Conservation (phyloP, 2,113 vertebrate genomes). For the Channa maculata region DNA sequence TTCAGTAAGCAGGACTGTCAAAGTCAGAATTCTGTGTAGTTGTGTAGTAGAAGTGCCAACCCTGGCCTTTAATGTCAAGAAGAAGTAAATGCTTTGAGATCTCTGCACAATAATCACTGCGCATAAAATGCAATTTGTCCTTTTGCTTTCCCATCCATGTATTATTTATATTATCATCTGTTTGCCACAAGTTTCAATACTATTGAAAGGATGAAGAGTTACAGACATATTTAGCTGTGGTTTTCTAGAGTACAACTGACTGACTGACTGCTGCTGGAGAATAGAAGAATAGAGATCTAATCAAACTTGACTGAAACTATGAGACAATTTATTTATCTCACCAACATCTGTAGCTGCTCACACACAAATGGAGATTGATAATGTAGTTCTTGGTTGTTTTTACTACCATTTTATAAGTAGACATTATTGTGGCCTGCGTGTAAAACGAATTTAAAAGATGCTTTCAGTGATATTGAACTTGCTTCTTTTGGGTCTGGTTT, state of each 20-base stretch:
- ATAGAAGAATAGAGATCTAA: neutral
- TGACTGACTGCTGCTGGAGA: no score
- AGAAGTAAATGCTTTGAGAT: no score
- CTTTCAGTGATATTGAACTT: no score
- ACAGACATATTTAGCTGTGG: neutral
- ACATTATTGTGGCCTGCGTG: neutral
- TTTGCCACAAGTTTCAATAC: neutral
- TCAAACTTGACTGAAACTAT: neutral
- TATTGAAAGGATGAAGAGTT: neutral
- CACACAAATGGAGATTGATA: neutral
- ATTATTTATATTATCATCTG: neutral
- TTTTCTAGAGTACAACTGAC: no score
- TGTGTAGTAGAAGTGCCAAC: no score
- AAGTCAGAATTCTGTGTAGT: no score
- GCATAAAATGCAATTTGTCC: neutral
- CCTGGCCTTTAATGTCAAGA: no score
- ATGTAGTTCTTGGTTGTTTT: neutral
- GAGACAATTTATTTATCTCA: neutral
- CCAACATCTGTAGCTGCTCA: slow-evolving; percentile 3
- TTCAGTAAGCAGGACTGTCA: no score
- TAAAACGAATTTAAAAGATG: no score
- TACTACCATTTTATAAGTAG: neutral
- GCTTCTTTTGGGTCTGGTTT: no score
- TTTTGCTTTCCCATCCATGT: neutral
- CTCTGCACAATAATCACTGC: neutral